Evolutionary conservation across 2,113 vertebrate species (phyloP).

Genomic region (Hippocampus guttulatus): DNA sequence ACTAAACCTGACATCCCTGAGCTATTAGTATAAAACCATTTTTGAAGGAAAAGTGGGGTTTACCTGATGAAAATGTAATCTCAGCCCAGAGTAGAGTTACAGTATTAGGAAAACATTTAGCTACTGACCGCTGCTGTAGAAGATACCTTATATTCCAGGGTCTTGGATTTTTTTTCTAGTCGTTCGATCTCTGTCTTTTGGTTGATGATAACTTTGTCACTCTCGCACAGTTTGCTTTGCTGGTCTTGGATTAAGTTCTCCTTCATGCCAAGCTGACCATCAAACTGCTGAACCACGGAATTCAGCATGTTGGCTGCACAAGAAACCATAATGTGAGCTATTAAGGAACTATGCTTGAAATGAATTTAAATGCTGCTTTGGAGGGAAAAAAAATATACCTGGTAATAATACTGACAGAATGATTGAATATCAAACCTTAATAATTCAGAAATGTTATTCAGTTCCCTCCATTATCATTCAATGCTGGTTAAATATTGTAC

Average conservation of each 20-base stretch:
- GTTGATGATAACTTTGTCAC: conserved; percentile 78
- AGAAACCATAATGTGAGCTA: conserved; percentile 8
- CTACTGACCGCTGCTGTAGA: too few species aligned
- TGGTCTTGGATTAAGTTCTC: conserved; percentile 79
- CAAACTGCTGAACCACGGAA: conserved; percentile 81
- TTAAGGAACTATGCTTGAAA: background rate
- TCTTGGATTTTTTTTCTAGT: conserved; percentile 90
- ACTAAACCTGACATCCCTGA: too few species aligned
- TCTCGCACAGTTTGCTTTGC: conserved; percentile 79
- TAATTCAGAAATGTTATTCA: background rate
- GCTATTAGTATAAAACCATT: too few species aligned
- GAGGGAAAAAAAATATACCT: background rate
- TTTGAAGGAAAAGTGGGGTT: too few species aligned
- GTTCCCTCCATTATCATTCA: background rate
- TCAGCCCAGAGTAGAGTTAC: too few species aligned
- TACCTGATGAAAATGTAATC: too few species aligned
- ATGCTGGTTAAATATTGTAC: conserved; percentile 57
- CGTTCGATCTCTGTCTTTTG: conserved; percentile 83
- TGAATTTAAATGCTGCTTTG: background rate
- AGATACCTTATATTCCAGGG: conserved; percentile 91
- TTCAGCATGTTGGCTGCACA: conserved; percentile 66
- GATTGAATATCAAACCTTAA: background rate
- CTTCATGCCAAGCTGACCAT: conserved; percentile 72
- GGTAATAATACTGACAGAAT: background rate
- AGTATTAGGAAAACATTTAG: too few species aligned